Evolutionary conservation across 2,797 vertebrate species (phyloP).

Genomic region (Manis pentadactyla): DNA sequence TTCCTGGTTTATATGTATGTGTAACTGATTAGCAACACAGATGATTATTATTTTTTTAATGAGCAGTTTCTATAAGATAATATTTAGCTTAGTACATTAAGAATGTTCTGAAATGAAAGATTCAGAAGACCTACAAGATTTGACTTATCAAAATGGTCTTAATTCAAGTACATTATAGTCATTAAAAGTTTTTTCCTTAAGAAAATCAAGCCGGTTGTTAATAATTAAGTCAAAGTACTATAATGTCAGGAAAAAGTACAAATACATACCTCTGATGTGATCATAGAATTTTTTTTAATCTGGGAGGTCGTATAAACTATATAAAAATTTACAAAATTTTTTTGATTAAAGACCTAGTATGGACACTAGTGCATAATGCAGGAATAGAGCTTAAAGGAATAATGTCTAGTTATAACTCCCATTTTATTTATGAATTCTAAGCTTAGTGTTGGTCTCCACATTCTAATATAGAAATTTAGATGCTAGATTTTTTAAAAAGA

Average conservation of each 20-base stretch:
- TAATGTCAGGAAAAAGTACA: neutral
- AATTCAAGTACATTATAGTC: neutral
- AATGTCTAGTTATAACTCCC: neutral
- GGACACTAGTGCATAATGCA: neutral
- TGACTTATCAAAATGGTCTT: neutral
- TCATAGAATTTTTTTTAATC: neutral
- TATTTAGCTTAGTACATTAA: neutral
- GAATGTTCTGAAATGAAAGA: neutral
- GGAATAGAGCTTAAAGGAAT: neutral
- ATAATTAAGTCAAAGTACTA: neutral
- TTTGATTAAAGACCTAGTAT: neutral
- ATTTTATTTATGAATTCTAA: slow-evolving; percentile 33
- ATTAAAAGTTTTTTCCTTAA: neutral
- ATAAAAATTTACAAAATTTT: neutral
- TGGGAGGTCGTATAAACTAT: neutral
- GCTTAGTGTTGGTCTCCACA: neutral
- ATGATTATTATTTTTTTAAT: neutral
- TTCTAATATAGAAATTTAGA: slow-evolving; percentile 7
- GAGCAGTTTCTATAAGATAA: slow-evolving; percentile 2
- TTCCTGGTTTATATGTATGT: neutral
- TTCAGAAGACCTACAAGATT: neutral
- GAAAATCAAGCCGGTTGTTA: neutral
- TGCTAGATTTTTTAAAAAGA: neutral
- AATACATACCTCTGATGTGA: neutral
- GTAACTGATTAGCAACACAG: neutral